Percentiles rank a stretch among this genome's conserved stretches.
Conservation (phyloP, 2,113 vertebrate genomes). For the Protomyctophum bolini region DNA sequence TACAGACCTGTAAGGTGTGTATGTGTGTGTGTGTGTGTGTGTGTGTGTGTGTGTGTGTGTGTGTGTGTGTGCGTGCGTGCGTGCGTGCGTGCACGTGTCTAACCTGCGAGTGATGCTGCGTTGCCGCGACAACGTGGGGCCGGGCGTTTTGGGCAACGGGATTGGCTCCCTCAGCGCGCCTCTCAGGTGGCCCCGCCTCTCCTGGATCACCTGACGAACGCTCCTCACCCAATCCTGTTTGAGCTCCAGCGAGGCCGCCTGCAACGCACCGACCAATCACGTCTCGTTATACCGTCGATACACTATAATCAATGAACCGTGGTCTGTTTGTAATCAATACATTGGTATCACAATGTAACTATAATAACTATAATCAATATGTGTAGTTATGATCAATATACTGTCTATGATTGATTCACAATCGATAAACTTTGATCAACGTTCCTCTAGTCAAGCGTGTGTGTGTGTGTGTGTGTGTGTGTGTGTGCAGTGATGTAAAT, state of each 20-base stretch:
- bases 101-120: conserved; percentile 96
- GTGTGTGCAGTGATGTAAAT: neutral
- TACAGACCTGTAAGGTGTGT: neutral
- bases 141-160: conserved; percentile 95
- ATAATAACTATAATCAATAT: too few relatives aligned
- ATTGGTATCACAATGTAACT: too few relatives aligned
- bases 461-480: neutral
- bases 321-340: too few relatives aligned
- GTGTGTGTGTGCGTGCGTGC: conserved; percentile 3
- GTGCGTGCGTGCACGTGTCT: conserved; percentile 11
- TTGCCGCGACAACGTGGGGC: conserved; percentile 81
- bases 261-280: neutral
- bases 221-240: conserved; percentile 99
- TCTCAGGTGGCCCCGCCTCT: conserved; percentile 95
- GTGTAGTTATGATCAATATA: too few relatives aligned
- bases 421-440: too few relatives aligned
- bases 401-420: too few relatives aligned
- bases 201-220: conserved; percentile 97
- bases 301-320: too few relatives aligned
- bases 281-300: too few relatives aligned
- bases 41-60: conserved; percentile 8
- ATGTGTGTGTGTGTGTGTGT: conserved; percentile 14
- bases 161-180: conserved; percentile 97
- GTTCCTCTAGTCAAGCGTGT: too few relatives aligned
- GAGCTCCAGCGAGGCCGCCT: conserved; percentile 95